Conservation (phyloP, 2,797 vertebrate species). For the Aldrovandia affinis region DNA sequence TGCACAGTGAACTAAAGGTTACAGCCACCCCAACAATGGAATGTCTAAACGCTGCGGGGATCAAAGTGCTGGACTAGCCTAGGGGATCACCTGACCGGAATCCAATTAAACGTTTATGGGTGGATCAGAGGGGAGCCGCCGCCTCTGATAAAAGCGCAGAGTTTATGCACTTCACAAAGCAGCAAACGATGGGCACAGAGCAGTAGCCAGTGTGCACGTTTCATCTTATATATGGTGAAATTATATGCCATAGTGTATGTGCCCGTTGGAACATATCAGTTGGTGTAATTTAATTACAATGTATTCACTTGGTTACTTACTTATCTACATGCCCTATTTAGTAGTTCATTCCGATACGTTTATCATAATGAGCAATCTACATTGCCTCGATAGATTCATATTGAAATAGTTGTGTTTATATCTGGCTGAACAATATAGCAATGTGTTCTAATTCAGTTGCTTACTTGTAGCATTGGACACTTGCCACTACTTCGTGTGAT, state of each 20-base stretch:
- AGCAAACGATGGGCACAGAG: background rate
- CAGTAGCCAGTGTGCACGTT: background rate
- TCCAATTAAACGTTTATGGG: slow-evolving; percentile 22
- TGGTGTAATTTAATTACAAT: background rate
- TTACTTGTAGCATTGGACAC: background rate
- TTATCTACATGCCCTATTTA: background rate
- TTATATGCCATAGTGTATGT: background rate
- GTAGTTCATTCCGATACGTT: background rate
- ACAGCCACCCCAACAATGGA: slow-evolving; percentile 2
- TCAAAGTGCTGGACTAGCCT: slow-evolving; percentile 12
- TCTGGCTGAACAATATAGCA: background rate
- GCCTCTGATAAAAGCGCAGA: background rate
- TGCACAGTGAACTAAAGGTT: background rate
- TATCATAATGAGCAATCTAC: background rate
- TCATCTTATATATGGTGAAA: background rate
- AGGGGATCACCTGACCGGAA: slow-evolving; percentile 23
- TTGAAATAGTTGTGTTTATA: too few relatives aligned
- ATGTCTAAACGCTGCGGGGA: slow-evolving; percentile 15
- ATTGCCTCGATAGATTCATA: background rate
- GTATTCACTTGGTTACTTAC: background rate
- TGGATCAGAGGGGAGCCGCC: background rate
- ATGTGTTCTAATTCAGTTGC: background rate
- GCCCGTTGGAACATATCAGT: background rate
- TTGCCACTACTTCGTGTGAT: background rate
- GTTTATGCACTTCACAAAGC: background rate